Conservation (phyloP, 2,888 invertebrate species). For the Scaptodrosophila latifasciaeformis region DNA sequence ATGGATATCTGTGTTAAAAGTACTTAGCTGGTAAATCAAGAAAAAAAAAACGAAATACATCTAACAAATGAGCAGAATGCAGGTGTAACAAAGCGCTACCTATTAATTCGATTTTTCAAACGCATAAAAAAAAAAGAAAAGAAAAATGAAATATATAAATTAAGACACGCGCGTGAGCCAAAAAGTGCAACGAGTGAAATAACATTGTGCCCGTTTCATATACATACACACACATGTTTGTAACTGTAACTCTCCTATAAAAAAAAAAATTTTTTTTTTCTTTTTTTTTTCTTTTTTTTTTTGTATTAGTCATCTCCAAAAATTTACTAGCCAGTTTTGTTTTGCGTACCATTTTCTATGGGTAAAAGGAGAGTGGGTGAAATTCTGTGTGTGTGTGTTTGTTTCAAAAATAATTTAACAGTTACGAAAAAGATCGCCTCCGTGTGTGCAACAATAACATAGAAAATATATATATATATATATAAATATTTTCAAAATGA, state of each 20-base stretch:
- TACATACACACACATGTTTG: conserved; percentile 10
- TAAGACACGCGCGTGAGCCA: conserved; percentile 20
- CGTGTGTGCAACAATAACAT: background rate
- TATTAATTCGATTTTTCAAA: conserved; percentile 40
- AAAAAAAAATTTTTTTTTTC: no score
- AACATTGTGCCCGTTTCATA: conserved; percentile 37
- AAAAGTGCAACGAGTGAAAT: conserved; percentile 48
- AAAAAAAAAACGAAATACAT: conserved; percentile 4
- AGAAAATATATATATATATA: background rate
- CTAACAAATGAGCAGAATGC: conserved; percentile 26
- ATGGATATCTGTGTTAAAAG: no score
- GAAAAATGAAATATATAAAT: no score
- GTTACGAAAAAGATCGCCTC: background rate
- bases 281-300: conserved; percentile 16
- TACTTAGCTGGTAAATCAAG: no score
- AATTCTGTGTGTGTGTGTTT: background rate
- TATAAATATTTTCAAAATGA: conserved; percentile 21
- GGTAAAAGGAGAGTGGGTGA: conserved; percentile 5
- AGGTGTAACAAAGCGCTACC: conserved; percentile 23
- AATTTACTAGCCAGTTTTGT: conserved; percentile 9
- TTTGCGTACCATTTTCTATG: conserved; percentile 15
- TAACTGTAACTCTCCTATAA: no score
- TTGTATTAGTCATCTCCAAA: conserved; percentile 35
- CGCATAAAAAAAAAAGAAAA: conserved; percentile 24
- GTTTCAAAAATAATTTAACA: background rate